phyloP scores from a whole-genome alignment of 2,113 vertebrate genomes.

The Tragulus kanchil region DNA sequence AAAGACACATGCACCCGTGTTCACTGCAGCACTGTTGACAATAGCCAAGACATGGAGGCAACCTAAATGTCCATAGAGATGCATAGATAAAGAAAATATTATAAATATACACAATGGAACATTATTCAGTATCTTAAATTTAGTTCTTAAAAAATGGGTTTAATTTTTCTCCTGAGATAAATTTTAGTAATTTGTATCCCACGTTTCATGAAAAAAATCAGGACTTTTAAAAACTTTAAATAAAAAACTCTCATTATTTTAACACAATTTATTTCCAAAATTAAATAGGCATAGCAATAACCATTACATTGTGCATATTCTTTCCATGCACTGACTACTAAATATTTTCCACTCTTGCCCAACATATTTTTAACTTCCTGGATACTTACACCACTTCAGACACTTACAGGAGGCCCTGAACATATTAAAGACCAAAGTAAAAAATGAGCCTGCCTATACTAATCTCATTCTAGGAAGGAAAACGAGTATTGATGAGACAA shows the following conservation, averaged over 20 bases:
- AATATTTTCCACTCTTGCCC: neutral
- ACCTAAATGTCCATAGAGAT: neutral
- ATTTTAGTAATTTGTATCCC: neutral
- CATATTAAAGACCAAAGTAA: neutral
- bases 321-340: neutral
- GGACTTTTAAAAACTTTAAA: neutral
- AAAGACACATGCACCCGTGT: neutral
- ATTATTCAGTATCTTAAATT: neutral
- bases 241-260: neutral
- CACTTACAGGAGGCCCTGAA: neutral
- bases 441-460: neutral
- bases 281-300: neutral
- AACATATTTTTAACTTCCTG: slow-evolving; percentile 18
- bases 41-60: neutral
- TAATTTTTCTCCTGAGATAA: neutral
- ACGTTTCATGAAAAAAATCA: neutral
- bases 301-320: neutral
- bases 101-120: neutral
- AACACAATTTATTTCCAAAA: neutral
- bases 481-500: neutral
- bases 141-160: neutral
- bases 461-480: neutral
- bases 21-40: neutral
- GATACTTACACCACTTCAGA: neutral
- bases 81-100: neutral